Evolutionary conservation across 2,888 invertebrate species (phyloP), one percentile per base, ranked within the genome.

Genomic region (Ophion obscuratus): DNA sequence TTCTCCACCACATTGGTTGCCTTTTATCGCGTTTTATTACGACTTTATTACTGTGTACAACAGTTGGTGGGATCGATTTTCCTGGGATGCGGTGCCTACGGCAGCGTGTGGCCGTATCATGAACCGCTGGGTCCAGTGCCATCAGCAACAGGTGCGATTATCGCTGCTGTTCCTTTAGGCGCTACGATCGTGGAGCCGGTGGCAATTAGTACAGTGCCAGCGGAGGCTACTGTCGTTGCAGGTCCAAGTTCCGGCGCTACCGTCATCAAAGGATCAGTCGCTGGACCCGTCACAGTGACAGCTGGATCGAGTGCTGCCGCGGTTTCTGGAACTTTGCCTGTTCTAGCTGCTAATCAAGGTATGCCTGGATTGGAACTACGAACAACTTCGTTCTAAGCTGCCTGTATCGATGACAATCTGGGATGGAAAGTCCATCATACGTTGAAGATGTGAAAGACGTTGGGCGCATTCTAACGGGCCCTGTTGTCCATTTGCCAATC

Each of bases 91-190:
- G 61, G 57, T 14, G 89, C 86, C 78, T 87, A 87, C 71, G 91
- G 89, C 68, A 89, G 89, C 75, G 82, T 90, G 78, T 90, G 89
- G 89, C 91, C 91, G 87, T 90, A 90, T 89, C 91, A 90, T 83
- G 90, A 86, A 86, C 87, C 90, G 81, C 80, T 88, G 73, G 88
- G 78, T 83, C 84, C 88, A 84, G 86, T 86, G 81, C 17, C 36
- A 57, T 85, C 89, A 74, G 89, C 89, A 90, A 90, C 90, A 90
- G 90, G 90, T 91, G 89, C 85, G 17, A 81, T 82, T 83, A 71
- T 83, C 68, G 57, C 68, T 36, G 59, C 57, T 31, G 79, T 40
- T 47, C 71, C 82, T 75, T 62, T 47, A 71, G 76, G 40, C 40
- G 67, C 31, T 9, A 53, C 82, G 10, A 66, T 83, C 57, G 75